Percentiles rank a stretch among this genome's conserved stretches.
Evolutionary conservation across 2,797 vertebrate genomes (phyloP).

Genomic region (Acridotheres tristis): DNA sequence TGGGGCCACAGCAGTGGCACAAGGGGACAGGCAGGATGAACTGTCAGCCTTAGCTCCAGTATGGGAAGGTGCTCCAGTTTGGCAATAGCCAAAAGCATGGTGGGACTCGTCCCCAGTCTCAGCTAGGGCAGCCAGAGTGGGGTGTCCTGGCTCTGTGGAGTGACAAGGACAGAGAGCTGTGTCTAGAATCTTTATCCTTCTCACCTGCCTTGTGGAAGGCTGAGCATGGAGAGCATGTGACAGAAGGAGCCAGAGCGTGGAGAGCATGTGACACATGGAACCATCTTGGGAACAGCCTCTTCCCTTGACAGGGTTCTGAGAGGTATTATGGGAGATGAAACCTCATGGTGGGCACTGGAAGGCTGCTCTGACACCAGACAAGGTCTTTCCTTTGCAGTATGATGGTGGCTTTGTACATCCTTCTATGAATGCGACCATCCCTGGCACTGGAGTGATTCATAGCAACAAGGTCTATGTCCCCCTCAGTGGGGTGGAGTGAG

Average conservation of each 20-base stretch:
- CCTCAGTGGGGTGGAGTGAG: fast-evolving
- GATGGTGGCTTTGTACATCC: background rate
- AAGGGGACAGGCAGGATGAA: background rate
- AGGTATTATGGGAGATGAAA: background rate
- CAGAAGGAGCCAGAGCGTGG: background rate
- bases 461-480: background rate
- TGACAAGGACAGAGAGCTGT: background rate
- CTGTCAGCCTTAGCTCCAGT: background rate
- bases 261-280: fast-evolving
- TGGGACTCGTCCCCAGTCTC: background rate
- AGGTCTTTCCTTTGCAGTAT: background rate
- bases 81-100: background rate
- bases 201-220: background rate
- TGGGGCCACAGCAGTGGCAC: background rate
- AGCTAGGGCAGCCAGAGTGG: background rate
- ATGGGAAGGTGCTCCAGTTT: background rate
- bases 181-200: background rate
- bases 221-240: fast-evolving
- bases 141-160: background rate
- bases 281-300: background rate
- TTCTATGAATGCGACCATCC: background rate
- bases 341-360: background rate
- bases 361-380: background rate
- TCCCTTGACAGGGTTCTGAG: background rate
- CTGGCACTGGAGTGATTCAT: background rate